Percentiles rank a stretch among this genome's conserved stretches.
Conservation (phyloP, 2,888 invertebrate genomes). For the Amorpha juglandis region DNA sequence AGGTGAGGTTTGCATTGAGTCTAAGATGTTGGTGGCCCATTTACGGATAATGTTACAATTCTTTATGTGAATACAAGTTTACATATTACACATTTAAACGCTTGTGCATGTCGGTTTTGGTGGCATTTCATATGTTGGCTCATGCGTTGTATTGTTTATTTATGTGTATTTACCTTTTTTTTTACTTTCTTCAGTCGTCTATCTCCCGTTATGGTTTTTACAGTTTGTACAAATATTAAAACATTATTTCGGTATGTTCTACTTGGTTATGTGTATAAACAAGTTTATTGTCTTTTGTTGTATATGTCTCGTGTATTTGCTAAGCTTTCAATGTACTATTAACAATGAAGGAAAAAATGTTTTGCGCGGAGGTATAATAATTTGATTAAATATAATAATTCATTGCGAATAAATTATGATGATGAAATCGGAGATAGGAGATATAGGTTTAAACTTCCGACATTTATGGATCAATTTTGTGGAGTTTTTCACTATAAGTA, state of each 20-base stretch:
- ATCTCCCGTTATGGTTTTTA: background rate
- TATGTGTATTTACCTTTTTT: background rate
- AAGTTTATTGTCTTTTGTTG: background rate
- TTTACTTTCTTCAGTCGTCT: background rate
- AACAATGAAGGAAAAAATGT: slow-evolving; percentile 5
- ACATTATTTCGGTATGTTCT: background rate
- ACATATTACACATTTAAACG: background rate
- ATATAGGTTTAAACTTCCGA: no score
- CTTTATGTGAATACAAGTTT: background rate
- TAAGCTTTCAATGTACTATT: slow-evolving; percentile 11
- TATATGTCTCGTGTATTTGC: background rate
- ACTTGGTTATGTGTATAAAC: background rate
- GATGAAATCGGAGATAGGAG: no score
- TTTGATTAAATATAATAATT: background rate
- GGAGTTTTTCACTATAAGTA: no score
- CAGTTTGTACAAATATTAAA: background rate
- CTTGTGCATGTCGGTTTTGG: slow-evolving; percentile 6
- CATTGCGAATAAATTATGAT: no score
- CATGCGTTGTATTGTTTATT: background rate
- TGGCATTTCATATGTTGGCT: background rate
- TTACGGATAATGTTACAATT: background rate
- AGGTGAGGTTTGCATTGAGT: no score
- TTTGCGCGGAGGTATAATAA: background rate
- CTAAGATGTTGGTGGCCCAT: no score
- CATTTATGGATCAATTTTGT: no score